phyloP scores from a whole-genome alignment of 1,140 invertebrate species.

The Eriosoma lanigerum region DNA sequence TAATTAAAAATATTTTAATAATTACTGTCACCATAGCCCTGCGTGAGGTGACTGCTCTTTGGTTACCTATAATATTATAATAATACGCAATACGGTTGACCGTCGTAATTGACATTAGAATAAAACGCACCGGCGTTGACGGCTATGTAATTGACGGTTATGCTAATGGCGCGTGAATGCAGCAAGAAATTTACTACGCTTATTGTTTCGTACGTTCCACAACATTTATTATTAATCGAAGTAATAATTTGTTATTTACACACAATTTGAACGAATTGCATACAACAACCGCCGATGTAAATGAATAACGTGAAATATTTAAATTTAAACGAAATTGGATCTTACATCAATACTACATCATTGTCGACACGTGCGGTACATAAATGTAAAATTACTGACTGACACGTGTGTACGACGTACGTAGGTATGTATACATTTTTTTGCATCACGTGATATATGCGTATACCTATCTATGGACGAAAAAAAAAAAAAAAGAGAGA shows the following conservation, averaged over 20 bases:
- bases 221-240: not conserved
- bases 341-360: too few relatives aligned
- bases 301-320: too few relatives aligned
- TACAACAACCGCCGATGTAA: not conserved
- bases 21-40: not conserved
- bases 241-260: not conserved
- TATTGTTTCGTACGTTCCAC: not conserved
- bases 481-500: too few relatives aligned
- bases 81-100: not conserved
- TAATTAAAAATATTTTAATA: slow-evolving; percentile 27
- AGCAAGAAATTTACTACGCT: slow-evolving; percentile 14
- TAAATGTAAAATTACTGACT: too few relatives aligned
- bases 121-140: slow-evolving; percentile 30
- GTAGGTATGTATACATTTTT: too few relatives aligned
- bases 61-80: not conserved
- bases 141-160: slow-evolving; percentile 18
- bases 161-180: not conserved
- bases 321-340: too few relatives aligned
- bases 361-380: too few relatives aligned
- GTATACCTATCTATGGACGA: too few relatives aligned
- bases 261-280: not conserved
- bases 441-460: too few relatives aligned
- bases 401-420: too few relatives aligned
- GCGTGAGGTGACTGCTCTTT: not conserved
- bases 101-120: slow-evolving; percentile 35